Percentiles rank a stretch among this genome's conserved stretches.
Conservation (phyloP, 1,140 invertebrate species). For the Nasonia vitripennis region DNA sequence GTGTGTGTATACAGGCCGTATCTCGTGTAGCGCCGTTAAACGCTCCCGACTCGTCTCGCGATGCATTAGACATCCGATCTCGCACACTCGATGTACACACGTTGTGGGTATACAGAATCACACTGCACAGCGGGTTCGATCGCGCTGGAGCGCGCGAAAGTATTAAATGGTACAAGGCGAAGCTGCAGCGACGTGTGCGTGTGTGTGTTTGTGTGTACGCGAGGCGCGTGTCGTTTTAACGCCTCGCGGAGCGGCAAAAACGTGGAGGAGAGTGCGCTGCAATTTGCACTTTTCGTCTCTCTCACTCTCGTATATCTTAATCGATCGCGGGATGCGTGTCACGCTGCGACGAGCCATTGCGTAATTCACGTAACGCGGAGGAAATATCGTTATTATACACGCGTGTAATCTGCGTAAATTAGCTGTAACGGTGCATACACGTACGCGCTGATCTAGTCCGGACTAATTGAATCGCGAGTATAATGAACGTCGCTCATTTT, state of each 20-base stretch:
- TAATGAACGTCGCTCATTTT: not conserved
- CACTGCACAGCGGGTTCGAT: not conserved
- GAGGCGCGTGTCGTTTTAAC: slow-evolving; percentile 28
- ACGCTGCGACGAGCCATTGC: not conserved
- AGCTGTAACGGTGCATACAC: not conserved
- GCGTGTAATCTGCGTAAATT: not conserved
- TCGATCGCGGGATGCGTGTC: not conserved
- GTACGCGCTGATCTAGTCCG: not conserved
- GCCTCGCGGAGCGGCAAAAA: slow-evolving; percentile 10
- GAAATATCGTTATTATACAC: not conserved
- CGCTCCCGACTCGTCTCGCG: not conserved
- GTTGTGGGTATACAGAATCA: not conserved
- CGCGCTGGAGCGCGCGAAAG: not conserved
- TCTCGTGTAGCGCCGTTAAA: not conserved
- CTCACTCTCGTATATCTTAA: not conserved
- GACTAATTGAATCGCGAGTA: not conserved
- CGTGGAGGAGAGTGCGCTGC: not conserved
- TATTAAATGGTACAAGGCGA: slow-evolving; percentile 33
- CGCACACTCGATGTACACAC: too few relatives aligned
- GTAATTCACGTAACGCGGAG: not conserved
- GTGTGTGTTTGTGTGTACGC: not conserved
- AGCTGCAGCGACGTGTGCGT: not conserved
- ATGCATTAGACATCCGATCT: slow-evolving; percentile 1
- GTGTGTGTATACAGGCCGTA: not conserved
- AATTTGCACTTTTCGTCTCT: not conserved